Evolutionary conservation across 2,113 vertebrate species (phyloP).

Genomic region (Hydrochoerus hydrochaeris): DNA sequence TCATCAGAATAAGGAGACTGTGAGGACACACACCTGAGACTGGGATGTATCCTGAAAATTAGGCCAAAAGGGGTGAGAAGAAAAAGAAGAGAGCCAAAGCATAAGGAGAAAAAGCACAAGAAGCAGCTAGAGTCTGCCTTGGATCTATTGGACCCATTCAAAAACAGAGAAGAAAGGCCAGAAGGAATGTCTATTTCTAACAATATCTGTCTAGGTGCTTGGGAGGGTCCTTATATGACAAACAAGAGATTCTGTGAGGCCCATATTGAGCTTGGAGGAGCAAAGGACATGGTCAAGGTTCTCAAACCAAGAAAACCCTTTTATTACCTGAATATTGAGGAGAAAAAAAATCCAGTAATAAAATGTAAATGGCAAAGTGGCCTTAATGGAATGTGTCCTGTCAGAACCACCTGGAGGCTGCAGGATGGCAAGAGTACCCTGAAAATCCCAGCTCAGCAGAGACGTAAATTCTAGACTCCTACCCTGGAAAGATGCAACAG

Average conservation of each 20-base stretch:
- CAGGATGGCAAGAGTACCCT: background rate
- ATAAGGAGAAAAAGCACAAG: background rate
- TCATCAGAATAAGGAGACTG: background rate
- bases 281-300: background rate
- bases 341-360: background rate
- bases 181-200: background rate
- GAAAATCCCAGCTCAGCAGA: background rate
- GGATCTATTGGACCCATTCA: background rate
- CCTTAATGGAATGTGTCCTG: background rate
- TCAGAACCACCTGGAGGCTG: background rate
- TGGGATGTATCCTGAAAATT: background rate
- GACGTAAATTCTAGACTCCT: background rate
- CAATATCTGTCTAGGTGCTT: background rate
- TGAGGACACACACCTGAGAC: background rate
- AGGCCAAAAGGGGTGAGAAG: background rate
- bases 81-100: background rate
- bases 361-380: background rate
- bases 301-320: background rate
- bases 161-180: background rate
- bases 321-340: background rate
- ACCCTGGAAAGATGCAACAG: background rate
- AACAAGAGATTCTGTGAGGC: too few relatives aligned
- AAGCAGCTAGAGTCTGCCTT: background rate
- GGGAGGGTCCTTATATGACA: background rate
- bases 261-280: background rate